These are phyloP conservation scores for Stegastes partitus DNA, from an alignment of 2,113 vertebrate species.

Conservation along the genomic window DNA sequence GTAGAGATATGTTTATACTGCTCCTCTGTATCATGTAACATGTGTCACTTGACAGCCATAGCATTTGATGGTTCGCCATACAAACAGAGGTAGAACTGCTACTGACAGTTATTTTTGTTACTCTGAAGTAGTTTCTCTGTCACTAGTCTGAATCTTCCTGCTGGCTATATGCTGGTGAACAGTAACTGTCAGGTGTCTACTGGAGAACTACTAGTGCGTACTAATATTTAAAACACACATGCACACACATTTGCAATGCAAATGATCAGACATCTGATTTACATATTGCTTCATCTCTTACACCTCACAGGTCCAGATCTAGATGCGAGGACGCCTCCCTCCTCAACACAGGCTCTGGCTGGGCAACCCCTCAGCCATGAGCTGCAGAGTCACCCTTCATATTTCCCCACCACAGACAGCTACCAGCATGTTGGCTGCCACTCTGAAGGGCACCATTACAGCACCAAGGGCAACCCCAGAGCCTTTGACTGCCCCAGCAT, in stretches of 20 bases:
- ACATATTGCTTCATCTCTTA: slow-evolving; percentile 28
- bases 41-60: no score
- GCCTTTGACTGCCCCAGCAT: slow-evolving; percentile 97
- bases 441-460: slow-evolving; percentile 85
- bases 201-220: background rate
- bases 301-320: slow-evolving; percentile 85
- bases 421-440: slow-evolving; percentile 83
- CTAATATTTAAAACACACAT: background rate
- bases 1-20: no score
- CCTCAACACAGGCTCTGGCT: slow-evolving; percentile 86
- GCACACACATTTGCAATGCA: slow-evolving; percentile 48
- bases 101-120: background rate
- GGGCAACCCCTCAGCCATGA: slow-evolving; percentile 88
- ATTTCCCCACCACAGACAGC: slow-evolving; percentile 81
- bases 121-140: background rate
- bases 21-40: no score
- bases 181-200: background rate
- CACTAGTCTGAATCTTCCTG: background rate
- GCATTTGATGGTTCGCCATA: no score
- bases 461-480: slow-evolving; percentile 86
- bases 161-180: background rate
- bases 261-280: slow-evolving; percentile 35
- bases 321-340: slow-evolving; percentile 85
- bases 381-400: slow-evolving; percentile 82
- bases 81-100: no score